phyloP scores from a whole-genome alignment of 2,797 vertebrate genomes.

The Dendrocincla tyrannina region DNA sequence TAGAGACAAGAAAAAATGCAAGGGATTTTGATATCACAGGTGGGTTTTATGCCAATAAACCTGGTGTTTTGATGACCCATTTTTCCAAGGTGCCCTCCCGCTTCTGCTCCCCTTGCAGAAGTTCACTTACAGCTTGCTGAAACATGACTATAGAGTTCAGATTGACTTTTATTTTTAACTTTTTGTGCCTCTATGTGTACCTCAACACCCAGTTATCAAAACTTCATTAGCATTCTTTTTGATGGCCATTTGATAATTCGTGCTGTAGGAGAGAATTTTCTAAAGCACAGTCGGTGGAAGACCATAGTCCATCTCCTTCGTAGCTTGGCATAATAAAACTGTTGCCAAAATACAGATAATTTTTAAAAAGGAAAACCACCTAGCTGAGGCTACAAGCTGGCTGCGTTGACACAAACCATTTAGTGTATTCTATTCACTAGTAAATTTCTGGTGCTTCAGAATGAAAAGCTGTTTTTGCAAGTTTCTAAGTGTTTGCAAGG shows the following conservation, averaged over 20 bases:
- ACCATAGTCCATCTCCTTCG: not conserved
- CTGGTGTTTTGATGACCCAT: not conserved
- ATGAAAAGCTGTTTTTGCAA: not conserved
- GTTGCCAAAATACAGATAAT: not conserved
- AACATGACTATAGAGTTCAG: not conserved
- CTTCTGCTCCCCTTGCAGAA: not conserved
- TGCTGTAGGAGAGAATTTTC: not conserved
- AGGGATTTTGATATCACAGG: not conserved
- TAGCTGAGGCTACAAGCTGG: not conserved
- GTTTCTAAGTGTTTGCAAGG: not conserved
- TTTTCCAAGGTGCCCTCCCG: accelerated
- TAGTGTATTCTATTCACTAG: not conserved
- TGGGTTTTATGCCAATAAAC: not conserved
- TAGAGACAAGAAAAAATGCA: not conserved
- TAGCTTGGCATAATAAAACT: not conserved
- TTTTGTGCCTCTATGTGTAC: not conserved
- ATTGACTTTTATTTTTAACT: not conserved
- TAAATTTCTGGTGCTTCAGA: not conserved
- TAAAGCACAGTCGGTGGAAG: not conserved
- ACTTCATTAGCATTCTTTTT: not conserved
- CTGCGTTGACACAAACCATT: not conserved
- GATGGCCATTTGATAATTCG: not conserved
- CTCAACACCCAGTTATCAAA: not conserved
- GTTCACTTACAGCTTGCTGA: not conserved
- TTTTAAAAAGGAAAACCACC: not conserved